Percentiles rank a stretch among this genome's conserved stretches.
These are phyloP conservation scores for Pediacus dermestoides DNA, from an alignment of 2,888 invertebrate genomes.

Conservation along the genomic window DNA sequence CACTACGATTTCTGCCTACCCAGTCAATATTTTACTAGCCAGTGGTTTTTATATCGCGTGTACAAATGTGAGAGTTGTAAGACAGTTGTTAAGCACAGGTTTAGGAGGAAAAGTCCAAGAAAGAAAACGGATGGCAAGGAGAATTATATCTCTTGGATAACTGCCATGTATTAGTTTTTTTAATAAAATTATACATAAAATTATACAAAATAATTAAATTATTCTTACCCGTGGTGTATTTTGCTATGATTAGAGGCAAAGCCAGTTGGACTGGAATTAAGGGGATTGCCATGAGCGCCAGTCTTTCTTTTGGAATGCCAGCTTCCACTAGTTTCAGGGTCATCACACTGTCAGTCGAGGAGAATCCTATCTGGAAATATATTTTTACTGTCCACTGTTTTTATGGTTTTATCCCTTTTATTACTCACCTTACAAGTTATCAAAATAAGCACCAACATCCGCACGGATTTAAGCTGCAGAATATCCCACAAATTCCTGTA, in stretches of 20 bases:
- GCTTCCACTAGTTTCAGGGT: constrained; percentile 92
- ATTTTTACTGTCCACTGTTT: background rate
- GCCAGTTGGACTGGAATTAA: constrained; percentile 88
- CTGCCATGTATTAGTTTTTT: constrained; percentile 18
- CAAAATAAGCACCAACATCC: constrained; percentile 72
- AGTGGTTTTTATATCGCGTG: constrained; percentile 18
- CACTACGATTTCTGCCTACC: too few species aligned
- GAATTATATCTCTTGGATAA: constrained; percentile 20
- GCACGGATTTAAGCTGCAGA: constrained; percentile 76
- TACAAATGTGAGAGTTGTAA: constrained; percentile 22
- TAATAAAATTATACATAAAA: constrained; percentile 1
- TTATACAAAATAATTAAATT: constrained; percentile 20
- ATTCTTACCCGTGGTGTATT: constrained; percentile 45
- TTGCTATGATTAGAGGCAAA: constrained; percentile 80
- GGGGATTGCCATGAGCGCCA: constrained; percentile 90
- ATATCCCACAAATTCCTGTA: constrained; percentile 82
- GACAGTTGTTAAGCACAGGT: constrained; percentile 17
- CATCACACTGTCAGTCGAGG: constrained; percentile 93
- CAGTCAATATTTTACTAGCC: constrained; percentile 6
- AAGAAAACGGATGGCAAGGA: constrained; percentile 3
- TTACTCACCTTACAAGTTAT: constrained; percentile 81
- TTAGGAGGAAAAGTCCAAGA: constrained; percentile 12
- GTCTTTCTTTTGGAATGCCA: constrained; percentile 91
- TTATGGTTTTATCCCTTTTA: background rate
- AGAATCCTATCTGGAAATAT: constrained; percentile 78